A percentile compares a stretch with the other conserved stretches of the same genome.
Evolutionary conservation across 2,888 invertebrate species (phyloP).

Genomic region (Tinea pellionella): DNA sequence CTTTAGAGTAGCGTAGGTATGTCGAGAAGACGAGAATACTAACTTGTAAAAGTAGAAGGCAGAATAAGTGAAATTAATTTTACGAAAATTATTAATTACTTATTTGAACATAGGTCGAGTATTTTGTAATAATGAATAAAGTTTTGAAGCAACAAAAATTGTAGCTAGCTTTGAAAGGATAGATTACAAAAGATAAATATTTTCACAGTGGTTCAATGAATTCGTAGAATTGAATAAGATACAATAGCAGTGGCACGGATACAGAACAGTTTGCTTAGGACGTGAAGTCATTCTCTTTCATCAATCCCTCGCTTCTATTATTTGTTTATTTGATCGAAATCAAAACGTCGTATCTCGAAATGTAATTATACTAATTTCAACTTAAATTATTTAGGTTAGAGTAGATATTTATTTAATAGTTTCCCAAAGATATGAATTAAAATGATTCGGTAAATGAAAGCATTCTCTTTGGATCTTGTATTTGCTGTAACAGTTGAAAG

Average conservation of each 20-base stretch:
- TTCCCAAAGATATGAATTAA: background rate
- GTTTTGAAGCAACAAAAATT: slow-evolving; percentile 14
- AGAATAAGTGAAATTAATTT: too few species aligned
- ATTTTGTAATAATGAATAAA: slow-evolving; percentile 9
- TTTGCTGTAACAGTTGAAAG: background rate
- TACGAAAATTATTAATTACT: too few species aligned
- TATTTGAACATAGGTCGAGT: too few species aligned
- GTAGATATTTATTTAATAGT: background rate
- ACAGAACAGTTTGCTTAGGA: slow-evolving; percentile 55
- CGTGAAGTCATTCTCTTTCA: slow-evolving; percentile 47
- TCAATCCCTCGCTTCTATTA: slow-evolving; percentile 55
- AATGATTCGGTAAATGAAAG: background rate
- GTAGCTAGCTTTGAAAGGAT: slow-evolving; percentile 13
- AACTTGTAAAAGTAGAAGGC: too few species aligned
- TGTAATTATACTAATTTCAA: slow-evolving; percentile 20
- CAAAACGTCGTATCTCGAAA: slow-evolving; percentile 29
- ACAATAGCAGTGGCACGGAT: slow-evolving; percentile 41
- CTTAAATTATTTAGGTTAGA: slow-evolving; percentile 24
- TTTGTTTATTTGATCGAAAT: slow-evolving; percentile 39
- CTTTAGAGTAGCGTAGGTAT: too few species aligned
- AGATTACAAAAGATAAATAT: slow-evolving; percentile 32
- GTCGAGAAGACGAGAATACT: too few species aligned
- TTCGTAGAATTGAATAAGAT: slow-evolving; percentile 36
- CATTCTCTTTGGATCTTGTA: background rate
- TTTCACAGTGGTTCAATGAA: slow-evolving; percentile 28